Evolutionary conservation across 2,113 vertebrate species (phyloP).

Genomic region (Dissostichus mawsoni): DNA sequence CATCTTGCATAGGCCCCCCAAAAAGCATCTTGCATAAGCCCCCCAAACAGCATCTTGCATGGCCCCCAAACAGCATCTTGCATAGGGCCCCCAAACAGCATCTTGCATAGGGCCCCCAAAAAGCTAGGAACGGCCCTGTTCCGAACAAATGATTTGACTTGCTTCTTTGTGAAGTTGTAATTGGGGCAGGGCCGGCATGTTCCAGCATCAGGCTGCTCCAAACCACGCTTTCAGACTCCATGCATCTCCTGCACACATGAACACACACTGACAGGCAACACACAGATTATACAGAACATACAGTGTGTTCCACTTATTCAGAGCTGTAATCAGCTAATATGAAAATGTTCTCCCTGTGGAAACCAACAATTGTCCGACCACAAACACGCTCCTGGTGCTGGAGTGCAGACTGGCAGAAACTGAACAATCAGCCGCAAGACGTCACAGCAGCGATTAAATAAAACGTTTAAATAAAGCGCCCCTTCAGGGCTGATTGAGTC

Average conservation of each 20-base stretch:
- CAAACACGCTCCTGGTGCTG: constrained; percentile 42
- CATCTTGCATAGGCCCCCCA: too few species aligned
- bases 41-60: too few species aligned
- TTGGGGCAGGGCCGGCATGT: constrained; percentile 56
- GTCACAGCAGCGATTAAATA: constrained; percentile 36
- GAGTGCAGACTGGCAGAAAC: constrained; percentile 36
- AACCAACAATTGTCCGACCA: constrained; percentile 56
- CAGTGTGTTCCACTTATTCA: constrained; percentile 40
- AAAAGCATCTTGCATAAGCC: too few species aligned
- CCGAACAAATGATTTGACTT: too few species aligned
- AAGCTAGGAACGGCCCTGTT: too few species aligned
- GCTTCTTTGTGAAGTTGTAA: constrained; percentile 7
- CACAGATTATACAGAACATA: constrained; percentile 27
- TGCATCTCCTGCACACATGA: constrained; percentile 22
- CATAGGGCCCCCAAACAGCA: too few species aligned
- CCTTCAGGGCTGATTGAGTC: constrained; percentile 39
- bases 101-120: too few species aligned
- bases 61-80: too few species aligned
- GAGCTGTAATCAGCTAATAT: constrained; percentile 63
- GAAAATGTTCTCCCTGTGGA: constrained; percentile 66
- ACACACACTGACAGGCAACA: constrained; percentile 21
- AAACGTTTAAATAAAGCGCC: too few species aligned
- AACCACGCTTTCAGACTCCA: constrained; percentile 44
- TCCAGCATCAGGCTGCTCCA: constrained; percentile 20
- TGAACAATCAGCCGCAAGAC: constrained; percentile 62